Evolutionary conservation across 2,888 invertebrate species (phyloP).

Genomic region (Hofmannophila pseudospretella): DNA sequence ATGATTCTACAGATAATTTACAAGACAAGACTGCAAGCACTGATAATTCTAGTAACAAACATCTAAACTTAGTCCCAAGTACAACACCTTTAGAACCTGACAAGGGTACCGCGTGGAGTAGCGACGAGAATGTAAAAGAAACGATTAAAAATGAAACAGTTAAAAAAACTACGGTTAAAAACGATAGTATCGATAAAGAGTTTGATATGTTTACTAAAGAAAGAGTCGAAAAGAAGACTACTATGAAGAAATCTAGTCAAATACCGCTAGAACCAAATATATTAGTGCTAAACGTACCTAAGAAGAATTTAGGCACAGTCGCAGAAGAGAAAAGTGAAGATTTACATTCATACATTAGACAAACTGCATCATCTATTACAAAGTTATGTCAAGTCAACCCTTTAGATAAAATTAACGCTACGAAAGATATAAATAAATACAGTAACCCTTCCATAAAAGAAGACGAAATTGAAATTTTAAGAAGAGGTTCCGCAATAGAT

Average conservation of each 20-base stretch:
- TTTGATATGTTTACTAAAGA: conserved; percentile 67
- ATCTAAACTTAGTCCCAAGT: conserved; percentile 34
- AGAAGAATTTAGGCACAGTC: conserved; percentile 55
- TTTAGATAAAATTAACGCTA: conserved; percentile 8
- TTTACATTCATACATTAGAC: conserved; percentile 36
- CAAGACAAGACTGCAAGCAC: conserved; percentile 34
- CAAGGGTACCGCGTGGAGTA: conserved; percentile 44
- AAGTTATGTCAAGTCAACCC: conserved; percentile 31
- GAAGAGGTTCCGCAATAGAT: neutral
- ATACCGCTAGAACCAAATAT: conserved; percentile 48
- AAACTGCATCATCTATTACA: conserved; percentile 47
- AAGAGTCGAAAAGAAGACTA: conserved; percentile 47
- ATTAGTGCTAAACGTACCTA: conserved; percentile 43
- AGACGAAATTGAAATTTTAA: conserved; percentile 16
- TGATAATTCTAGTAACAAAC: conserved; percentile 23
- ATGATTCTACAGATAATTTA: conserved; percentile 49
- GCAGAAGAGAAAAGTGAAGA: conserved; percentile 51
- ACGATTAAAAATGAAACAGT: conserved; percentile 14
- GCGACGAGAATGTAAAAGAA: conserved; percentile 37
- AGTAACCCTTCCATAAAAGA: conserved; percentile 6
- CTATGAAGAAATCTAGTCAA: conserved; percentile 26
- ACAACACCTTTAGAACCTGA: conserved; percentile 60
- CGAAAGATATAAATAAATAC: conserved; percentile 3
- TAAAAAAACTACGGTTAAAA: conserved; percentile 6
- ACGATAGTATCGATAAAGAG: conserved; percentile 60